Percentiles rank a stretch among this genome's conserved stretches.
These are phyloP conservation scores for Cervus canadensis DNA, from an alignment of 2,113 vertebrate species.

Conservation along the genomic window DNA sequence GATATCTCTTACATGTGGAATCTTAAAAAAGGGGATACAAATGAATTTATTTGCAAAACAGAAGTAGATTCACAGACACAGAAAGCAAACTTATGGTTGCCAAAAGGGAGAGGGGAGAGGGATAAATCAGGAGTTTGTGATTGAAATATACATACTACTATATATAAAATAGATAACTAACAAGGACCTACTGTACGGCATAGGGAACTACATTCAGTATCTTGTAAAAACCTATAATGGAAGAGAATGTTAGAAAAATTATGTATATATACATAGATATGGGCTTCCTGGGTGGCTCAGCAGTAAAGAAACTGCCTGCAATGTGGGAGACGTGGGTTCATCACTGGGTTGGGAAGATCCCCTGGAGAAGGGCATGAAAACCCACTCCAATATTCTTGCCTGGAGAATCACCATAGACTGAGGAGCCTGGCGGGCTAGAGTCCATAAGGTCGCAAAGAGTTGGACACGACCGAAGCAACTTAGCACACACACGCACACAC, in stretches of 20 bases:
- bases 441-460: background rate
- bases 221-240: background rate
- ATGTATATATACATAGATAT: background rate
- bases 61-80: background rate
- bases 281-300: background rate
- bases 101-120: background rate
- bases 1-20: background rate
- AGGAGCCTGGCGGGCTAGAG: background rate
- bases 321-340: background rate
- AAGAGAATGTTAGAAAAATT: background rate
- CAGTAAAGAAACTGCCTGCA: background rate
- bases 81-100: background rate
- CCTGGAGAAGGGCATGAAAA: background rate
- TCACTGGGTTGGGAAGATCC: background rate
- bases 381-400: background rate
- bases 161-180: background rate
- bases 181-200: background rate
- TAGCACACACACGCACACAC: background rate
- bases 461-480: background rate
- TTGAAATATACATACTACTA: background rate
- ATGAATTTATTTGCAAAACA: background rate
- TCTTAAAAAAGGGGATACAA: background rate
- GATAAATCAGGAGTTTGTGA: background rate
- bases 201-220: background rate
- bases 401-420: background rate